Percentiles rank a stretch among this genome's conserved stretches.
These are phyloP conservation scores for Trachelipus rathkii DNA, from an alignment of 1,140 invertebrate species.

Conservation along the genomic window DNA sequence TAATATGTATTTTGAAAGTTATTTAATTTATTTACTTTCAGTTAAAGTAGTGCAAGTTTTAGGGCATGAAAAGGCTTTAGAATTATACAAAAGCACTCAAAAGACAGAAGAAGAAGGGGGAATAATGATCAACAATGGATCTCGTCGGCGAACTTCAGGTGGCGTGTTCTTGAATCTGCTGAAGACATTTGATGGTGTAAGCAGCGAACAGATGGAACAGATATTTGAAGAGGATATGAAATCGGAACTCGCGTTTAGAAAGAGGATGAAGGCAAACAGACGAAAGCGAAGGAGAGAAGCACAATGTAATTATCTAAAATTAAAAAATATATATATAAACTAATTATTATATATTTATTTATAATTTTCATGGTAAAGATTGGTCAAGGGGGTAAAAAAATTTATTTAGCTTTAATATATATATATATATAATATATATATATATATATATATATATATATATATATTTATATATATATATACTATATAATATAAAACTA, in stretches of 20 bases:
- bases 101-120: slow-evolving; percentile 74
- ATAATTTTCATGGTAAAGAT: too few relatives aligned
- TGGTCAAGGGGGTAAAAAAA: too few relatives aligned
- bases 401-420: too few relatives aligned
- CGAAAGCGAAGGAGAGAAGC: not conserved
- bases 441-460: too few relatives aligned
- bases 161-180: slow-evolving; percentile 76
- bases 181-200: slow-evolving; percentile 53
- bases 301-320: too few relatives aligned
- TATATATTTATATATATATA: too few relatives aligned
- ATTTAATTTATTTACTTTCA: slow-evolving; percentile 22
- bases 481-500: too few relatives aligned
- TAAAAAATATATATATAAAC: too few relatives aligned
- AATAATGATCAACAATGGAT: slow-evolving; percentile 76
- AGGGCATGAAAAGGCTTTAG: slow-evolving; percentile 67
- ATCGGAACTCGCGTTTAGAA: not conserved
- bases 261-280: not conserved
- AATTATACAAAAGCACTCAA: slow-evolving; percentile 71
- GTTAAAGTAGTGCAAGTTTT: slow-evolving; percentile 66
- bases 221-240: not conserved
- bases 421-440: too few relatives aligned
- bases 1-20: not conserved
- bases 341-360: too few relatives aligned
- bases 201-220: not conserved
- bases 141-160: slow-evolving; percentile 71